Conservation (phyloP, 2,888 invertebrate species). For the Buathra laborator region DNA sequence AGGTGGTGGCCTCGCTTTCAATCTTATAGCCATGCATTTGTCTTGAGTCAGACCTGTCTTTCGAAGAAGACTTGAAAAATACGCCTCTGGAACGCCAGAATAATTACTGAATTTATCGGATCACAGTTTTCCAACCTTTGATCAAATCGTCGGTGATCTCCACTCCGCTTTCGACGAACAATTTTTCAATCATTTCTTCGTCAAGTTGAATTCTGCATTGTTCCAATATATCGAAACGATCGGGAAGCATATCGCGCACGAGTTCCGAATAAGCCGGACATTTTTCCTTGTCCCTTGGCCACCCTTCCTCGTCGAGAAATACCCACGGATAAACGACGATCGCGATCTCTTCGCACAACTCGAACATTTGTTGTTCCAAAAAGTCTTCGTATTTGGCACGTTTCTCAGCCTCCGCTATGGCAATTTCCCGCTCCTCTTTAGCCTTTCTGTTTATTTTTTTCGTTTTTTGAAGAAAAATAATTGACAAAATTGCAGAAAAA, state of each 20-base stretch:
- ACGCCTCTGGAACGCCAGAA: no score
- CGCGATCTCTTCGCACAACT: constrained; percentile 78
- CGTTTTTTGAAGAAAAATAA: neutral
- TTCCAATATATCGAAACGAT: constrained; percentile 79
- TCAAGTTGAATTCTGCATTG: constrained; percentile 73
- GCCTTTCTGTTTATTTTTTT: constrained; percentile 67
- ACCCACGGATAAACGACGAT: constrained; percentile 80
- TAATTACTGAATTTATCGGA: neutral
- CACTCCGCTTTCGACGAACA: constrained; percentile 77
- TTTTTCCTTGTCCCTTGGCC: constrained; percentile 74
- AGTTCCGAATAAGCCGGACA: constrained; percentile 78
- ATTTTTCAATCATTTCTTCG: constrained; percentile 74
- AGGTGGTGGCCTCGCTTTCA: constrained; percentile 78
- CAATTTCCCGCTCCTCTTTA: constrained; percentile 67
- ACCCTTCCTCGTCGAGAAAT: constrained; percentile 76
- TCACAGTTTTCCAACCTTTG: constrained; percentile 65
- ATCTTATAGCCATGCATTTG: constrained; percentile 76
- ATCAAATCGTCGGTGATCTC: constrained; percentile 77
- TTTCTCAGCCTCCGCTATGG: constrained; percentile 72
- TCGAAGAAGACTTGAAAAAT: neutral
- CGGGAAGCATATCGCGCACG: constrained; percentile 74
- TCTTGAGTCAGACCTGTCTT: constrained; percentile 75
- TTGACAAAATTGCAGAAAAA: neutral
- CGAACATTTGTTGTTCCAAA: constrained; percentile 77
- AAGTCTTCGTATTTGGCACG: constrained; percentile 76